Evolutionary conservation across 2,797 vertebrate species (phyloP), one percentile per base, ranked within the genome.

Genomic region (Xerus rutilus): DNA sequence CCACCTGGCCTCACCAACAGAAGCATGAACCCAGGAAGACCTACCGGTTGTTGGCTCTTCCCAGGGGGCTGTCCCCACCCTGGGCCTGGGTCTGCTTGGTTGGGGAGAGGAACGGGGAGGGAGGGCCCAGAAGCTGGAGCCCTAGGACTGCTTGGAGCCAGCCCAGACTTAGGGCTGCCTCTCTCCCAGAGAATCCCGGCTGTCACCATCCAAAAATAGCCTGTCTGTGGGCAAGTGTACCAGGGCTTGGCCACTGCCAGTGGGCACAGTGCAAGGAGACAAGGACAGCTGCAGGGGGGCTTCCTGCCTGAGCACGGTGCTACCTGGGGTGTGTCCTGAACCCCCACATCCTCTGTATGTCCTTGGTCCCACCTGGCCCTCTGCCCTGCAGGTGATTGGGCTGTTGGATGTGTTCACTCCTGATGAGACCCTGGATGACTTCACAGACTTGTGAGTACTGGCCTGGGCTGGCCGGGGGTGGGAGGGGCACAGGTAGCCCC

Each of bases 361-460:
- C 54, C 52, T 85, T 7, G 32, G 4, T 43, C 20, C 81, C 79
- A 47, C 30, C 74, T 32, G 45, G 49, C 1, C 0, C 86, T 30
- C 54, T 28, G n/a, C 69, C 28, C 69, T 95, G 90, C 98, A 99
- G 99, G 99, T 99, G 88, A 99, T 99, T 57, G 99, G 99, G 89
- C 98, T 99, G n/a, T 89, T 99, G 87, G 99, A 99, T 87, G 99
- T 99, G 30, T 99, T 99, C 95, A 99, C 99, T 0, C 99, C 99
- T 25, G 99, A 99, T 86, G 95, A 99, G 93, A 99, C 99, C 4
- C 93, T 99, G 98, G 99, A 99, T 96, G 99, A 98, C 95, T 99
- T 99, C 97, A 98, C 99, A 28, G 99, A 99, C 96, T 99, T 99
- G 99, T 99, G 98, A 99, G 99, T 99, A 20, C 32, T 1, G 1